Base-by-base conservation (phyloP, 1,140 invertebrate species). In the Orius insidiosus region DNA sequence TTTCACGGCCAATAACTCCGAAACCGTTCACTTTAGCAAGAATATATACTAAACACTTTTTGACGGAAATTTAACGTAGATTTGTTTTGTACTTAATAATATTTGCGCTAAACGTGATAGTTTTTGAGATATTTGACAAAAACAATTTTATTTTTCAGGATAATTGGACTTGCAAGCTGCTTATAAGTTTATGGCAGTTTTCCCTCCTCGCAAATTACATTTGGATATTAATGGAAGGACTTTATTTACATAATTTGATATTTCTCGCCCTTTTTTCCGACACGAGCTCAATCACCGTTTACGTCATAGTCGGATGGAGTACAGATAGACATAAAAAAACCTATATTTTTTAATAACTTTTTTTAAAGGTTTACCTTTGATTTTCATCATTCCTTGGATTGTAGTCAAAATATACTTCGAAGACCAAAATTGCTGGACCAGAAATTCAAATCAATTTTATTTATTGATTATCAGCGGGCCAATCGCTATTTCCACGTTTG, bases 221-320 rank as follows among this genome's bases (percentile, higher is more conserved):
- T 9, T 84, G 83, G 76, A 78, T 85, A 53, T 63, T 86, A 13
- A 83, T 86, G 72, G 83, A 86, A 61, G 81, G 80, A 0, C 65
- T 85, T 3, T 87, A 83, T 60, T 65, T 87, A 5, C 78, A 85
- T 59, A 85, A 79, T 60, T 65, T 85, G 24, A 74, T 85, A 32
- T 82, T 81, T 58, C 60, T 75, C 35, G 76, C 80, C 1, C 64
- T 81, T 32, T 81, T 80, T 60, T 74, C 76, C 0, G 78, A 84
- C 54, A 66, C 68, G 2, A 66, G 64, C 16, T 70, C 74, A n/a
- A 78, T 84, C 30, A 64, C 65, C 4, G 56, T 68, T 6, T 85
- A 85, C 61, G 69, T 79, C 15, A 48, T 72, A 5, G 61, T 80
- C 5, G 82, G 81, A 53, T 85, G 82, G 82, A 72, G 81, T 84